Percentiles rank a stretch among this genome's conserved stretches.
These are phyloP conservation scores for Peromyscus attwateri DNA, from an alignment of 2,797 vertebrate genomes.

Conservation along the genomic window DNA sequence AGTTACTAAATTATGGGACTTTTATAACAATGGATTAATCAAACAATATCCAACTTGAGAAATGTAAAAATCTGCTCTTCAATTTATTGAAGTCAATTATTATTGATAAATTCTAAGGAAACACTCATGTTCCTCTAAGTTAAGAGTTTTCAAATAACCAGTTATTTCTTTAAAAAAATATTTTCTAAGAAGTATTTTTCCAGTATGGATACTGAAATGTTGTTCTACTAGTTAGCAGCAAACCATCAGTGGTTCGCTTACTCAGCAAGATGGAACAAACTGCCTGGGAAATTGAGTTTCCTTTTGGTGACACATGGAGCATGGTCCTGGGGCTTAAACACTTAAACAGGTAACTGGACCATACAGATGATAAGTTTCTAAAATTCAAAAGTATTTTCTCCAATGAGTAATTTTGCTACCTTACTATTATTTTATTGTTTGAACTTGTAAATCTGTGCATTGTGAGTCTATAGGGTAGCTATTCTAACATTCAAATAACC, in stretches of 20 bases:
- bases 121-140: slow-evolving; percentile 1
- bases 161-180: too few relatives aligned
- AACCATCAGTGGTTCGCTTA: slow-evolving; percentile 14
- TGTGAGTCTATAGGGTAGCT: not conserved
- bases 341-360: slow-evolving; percentile 17
- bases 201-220: not conserved
- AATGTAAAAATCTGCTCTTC: not conserved
- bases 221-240: not conserved
- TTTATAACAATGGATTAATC: not conserved
- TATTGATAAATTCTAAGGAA: not conserved
- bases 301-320: slow-evolving; percentile 19
- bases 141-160: not conserved
- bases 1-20: not conserved
- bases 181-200: not conserved
- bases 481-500: slow-evolving; percentile 12
- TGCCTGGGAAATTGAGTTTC: not conserved
- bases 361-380: slow-evolving; percentile 15
- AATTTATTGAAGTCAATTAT: not conserved
- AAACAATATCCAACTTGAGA: not conserved
- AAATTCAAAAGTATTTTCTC: slow-evolving; percentile 34
- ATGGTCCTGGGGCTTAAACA: not conserved
- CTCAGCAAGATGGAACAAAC: not conserved
- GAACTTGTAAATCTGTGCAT: slow-evolving; percentile 39
- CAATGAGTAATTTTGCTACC: slow-evolving; percentile 23
- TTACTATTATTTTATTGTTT: slow-evolving; percentile 61